Base-by-base conservation (phyloP, 2,888 invertebrate species). In the Bombyx huttoni region DNA sequence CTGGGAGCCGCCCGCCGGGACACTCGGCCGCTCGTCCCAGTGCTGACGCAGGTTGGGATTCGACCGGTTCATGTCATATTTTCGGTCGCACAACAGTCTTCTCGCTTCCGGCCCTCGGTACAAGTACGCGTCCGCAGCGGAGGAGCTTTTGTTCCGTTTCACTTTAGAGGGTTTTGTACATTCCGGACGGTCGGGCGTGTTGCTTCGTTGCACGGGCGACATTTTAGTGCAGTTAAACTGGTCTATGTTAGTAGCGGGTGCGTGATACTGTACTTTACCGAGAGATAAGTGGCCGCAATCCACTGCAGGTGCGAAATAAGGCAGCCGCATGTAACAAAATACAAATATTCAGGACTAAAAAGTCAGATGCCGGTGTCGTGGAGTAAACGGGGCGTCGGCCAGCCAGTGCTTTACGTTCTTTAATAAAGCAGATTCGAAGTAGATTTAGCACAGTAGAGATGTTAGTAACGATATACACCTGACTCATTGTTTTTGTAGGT, bases 181-280 rank as follows among this genome's bases (percentile, higher is more conserved):
- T 56, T 74, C 77, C 59, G 67, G 61, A 56, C 68, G 70, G 52
- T 85, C 87, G 53, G 84, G 78, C 56, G 82, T 79, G 58, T 72
- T 80, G 66, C 79, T 73, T 64, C 83, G 73, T 63, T 75, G 79
- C 56, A 68, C 73, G 64, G 66, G 67, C 68, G 77, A 72, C 61
- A 78, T 67, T 76, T 81, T 83, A 68, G 81, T 78, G 74, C 75
- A 75, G 74, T 80, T 82, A 78, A 74, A 80, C 70, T 80, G 80
- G 67, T 78, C 73, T 66, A 75, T 76, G 87, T 89, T 89, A 89
- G 89, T 85, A 67, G 84, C 82, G 81, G 82, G 85, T 83, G 91
- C 91, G 89, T 91, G 91, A 90, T 91, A 90, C 88, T 90, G 91
- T 91, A 91, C 91, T 84, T 91, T 92, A 91, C 91, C 91, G 79